Evolutionary conservation across 2,113 vertebrate species (phyloP), one percentile per base, ranked within the genome.

Genomic region (Heloderma charlesbogerti): DNA sequence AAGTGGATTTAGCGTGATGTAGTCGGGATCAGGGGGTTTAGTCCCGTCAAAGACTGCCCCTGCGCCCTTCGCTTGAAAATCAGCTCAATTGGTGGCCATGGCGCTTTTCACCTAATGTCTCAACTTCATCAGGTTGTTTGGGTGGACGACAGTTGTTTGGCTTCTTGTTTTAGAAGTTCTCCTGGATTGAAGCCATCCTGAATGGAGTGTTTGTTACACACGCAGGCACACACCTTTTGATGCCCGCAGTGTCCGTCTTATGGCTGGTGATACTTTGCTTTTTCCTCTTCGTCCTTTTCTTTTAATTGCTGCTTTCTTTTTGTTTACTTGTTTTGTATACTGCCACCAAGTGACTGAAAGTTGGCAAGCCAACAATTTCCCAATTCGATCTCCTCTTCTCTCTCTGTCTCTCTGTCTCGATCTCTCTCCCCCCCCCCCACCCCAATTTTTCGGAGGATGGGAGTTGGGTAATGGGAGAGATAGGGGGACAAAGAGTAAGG

Each of bases 321-420:
- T 96, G 96, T 97, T 97, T 96, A 92, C 96, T 95, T 95, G 96
- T 97, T 98, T 97, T 97, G 96, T 97, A 96, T 97, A 96, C 97
- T 97, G 97, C 97, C 97, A 96, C 97, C 97, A 97, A 97, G 97
- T 89, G 97, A 96, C 97, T 89, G 96, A 97, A 97, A 94, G 94
- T 89, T 92, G 96, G 94, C 89, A 97, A 95, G 91, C 96, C 96
- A 96, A 93, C 93, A 87, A 81, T 89, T 91, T 92, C 20, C 18
- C 89, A 40, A 57, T 45, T 60, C 54, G 81, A 29, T 31, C 74
- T 60, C 40, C 29, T 43, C 51, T 85, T 40, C 74, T 40, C 37
- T 13, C 34, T 25, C 34, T 34, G 31, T n/a, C 2, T 34, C 71
- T n/a, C n/a, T n/a, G n/a, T n/a, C n/a, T n/a, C n/a, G n/a, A n/a